Evolutionary conservation across 1,140 invertebrate species (phyloP).

Genomic region (Drosophila saltans): DNA sequence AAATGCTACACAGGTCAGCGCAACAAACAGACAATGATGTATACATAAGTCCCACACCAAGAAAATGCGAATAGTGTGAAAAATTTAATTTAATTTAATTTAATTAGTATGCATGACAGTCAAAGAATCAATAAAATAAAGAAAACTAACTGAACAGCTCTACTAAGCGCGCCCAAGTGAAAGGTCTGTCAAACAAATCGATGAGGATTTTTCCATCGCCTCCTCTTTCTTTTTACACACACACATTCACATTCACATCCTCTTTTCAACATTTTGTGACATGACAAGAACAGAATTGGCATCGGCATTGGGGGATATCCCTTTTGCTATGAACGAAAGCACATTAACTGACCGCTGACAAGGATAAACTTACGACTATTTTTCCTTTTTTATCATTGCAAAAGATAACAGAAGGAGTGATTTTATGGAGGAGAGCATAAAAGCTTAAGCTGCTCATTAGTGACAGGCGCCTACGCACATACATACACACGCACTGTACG

Average conservation of each 20-base stretch:
- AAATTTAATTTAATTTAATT: conserved; percentile 2
- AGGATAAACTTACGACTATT: neutral
- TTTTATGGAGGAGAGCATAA: neutral
- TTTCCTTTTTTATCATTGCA: neutral
- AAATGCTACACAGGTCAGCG: too few species aligned
- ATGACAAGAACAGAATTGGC: neutral
- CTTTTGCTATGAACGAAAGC: neutral
- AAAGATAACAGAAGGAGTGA: neutral
- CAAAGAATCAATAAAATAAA: conserved; percentile 2
- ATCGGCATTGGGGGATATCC: neutral
- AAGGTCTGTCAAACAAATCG: conserved; percentile 9
- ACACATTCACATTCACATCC: neutral
- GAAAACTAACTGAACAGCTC: neutral
- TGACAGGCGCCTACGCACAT: neutral
- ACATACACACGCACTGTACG: neutral
- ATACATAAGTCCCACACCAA: neutral
- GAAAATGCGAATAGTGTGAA: neutral
- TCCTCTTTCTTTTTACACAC: neutral
- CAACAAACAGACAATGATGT: neutral
- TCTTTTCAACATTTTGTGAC: conserved; percentile 1
- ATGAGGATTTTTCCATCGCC: neutral
- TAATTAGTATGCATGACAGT: conserved; percentile 3
- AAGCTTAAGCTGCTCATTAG: conserved; percentile 4
- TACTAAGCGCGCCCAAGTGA: neutral
- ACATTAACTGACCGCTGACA: conserved; percentile 2